Percentiles rank a stretch among this genome's conserved stretches.
phyloP scores from a whole-genome alignment of 2,797 vertebrate species.

The Characodon lateralis region DNA sequence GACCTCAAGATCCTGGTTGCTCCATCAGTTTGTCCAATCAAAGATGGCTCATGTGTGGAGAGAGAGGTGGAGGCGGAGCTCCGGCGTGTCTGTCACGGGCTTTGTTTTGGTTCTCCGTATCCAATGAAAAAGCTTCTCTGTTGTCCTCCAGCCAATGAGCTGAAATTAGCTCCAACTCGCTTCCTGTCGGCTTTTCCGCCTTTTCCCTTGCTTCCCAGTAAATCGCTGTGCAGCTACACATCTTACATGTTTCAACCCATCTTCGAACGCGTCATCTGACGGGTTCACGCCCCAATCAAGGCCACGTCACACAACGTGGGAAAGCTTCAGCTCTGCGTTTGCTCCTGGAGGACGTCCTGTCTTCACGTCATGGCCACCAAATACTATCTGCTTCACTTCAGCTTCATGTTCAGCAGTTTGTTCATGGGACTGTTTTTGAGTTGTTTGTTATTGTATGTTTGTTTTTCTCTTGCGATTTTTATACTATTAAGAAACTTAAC shows the following conservation, averaged over 20 bases:
- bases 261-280: neutral
- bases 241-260: neutral
- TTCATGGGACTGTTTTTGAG: neutral
- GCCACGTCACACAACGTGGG: slow-evolving; percentile 1
- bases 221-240: neutral
- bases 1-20: neutral
- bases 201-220: neutral
- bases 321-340: neutral
- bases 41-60: neutral
- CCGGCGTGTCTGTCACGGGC: neutral
- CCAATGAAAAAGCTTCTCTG: slow-evolving; percentile 40
- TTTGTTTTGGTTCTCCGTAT: slow-evolving; percentile 56
- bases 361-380: neutral
- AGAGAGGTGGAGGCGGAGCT: slow-evolving; percentile 13
- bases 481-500: neutral
- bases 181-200: slow-evolving; percentile 5
- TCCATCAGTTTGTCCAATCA: slow-evolving; percentile 1
- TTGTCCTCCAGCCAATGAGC: slow-evolving; percentile 42
- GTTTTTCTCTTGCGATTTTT: neutral
- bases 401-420: neutral
- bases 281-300: neutral
- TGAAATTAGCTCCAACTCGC: slow-evolving; percentile 28
- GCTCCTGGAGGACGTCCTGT: neutral
- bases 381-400: neutral
- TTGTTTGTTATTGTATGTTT: neutral